Conservation (phyloP, 1,140 invertebrate genomes). For the Phenacoccus solenopsis region DNA sequence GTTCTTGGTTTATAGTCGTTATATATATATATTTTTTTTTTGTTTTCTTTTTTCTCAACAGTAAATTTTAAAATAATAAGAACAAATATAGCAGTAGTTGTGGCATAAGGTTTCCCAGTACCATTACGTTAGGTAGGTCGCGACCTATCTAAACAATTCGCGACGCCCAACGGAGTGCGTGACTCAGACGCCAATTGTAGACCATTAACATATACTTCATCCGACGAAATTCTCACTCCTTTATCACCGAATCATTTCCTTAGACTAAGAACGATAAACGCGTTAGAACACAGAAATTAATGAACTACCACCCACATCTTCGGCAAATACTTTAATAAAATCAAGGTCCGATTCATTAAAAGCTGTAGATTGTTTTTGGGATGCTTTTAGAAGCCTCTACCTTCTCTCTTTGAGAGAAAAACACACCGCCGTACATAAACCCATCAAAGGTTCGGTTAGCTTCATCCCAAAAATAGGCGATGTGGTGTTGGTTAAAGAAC, state of each 20-base stretch:
- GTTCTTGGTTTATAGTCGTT: too few relatives aligned
- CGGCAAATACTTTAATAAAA: background rate
- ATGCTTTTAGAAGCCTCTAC: background rate
- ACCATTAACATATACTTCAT: background rate
- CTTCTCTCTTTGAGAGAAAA: background rate
- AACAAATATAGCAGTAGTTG: too few relatives aligned
- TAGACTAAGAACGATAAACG: background rate
- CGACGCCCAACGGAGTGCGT: too few relatives aligned
- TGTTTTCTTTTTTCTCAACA: too few relatives aligned
- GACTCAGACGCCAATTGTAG: too few relatives aligned
- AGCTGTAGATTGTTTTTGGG: background rate
- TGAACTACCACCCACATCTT: background rate
- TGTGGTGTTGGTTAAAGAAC: background rate
- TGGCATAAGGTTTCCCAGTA: too few relatives aligned
- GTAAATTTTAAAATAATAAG: too few relatives aligned
- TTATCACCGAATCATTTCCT: background rate
- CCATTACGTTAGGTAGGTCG: too few relatives aligned
- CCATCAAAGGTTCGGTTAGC: background rate
- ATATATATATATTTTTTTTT: too few relatives aligned
- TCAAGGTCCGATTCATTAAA: background rate
- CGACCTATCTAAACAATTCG: too few relatives aligned
- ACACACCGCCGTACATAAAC: background rate
- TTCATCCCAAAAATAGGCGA: background rate
- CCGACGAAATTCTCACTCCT: background rate
- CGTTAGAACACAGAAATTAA: background rate